Base-by-base conservation (phyloP, 92 coral and sea anemone species). In the Actinernus sp. region DNA sequence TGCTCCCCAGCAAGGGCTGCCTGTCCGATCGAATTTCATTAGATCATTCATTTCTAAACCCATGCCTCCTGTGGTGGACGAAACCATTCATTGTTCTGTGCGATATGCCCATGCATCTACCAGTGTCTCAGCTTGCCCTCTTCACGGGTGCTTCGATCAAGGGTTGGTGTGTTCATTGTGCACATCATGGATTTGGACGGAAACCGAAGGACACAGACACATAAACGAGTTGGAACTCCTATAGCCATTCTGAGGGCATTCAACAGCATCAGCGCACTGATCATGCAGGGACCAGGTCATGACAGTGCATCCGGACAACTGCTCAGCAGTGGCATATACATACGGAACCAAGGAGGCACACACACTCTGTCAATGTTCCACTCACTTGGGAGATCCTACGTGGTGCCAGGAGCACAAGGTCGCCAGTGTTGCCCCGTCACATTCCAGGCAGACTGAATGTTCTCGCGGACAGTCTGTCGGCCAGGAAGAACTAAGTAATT, bases 391-490 rank as follows among this genome's bases (percentile, higher is more conserved):
- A 34, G 40, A 41, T 58, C 39, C 62, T 49, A 31, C 63, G 33
- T 29, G n/a, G 19, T 3, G 49, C 62, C 63, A 61, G 48, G 77
- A 37, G 55, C 34, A 29, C 55, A 3, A 41, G 66, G 9, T 23
- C 55, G 17, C 37, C 66, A 7, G 65, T 56, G 50, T 37, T 43
- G 29, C 52, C 37, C 37, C 3, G 55, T 7, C 65, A 41, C 77
- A 55, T 69, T 24, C 57, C 66, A 43, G 66, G 77, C 20, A 22
- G 55, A 10, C 65, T 54, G 26, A 69, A 69, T 55, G 44, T 57
- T 28, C 66, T 55, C 30, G 77, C 65, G 3, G 77, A 69, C 30
- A 27, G 71, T 30, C 62, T 58, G 54, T 73, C n/a, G n/a, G n/a
- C 61, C 19, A 61, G 71, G 34, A 68, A 52, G 24, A 47, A 38